phyloP scores from a whole-genome alignment of 1,140 invertebrate genomes.

The Brachionus manjavacas region DNA sequence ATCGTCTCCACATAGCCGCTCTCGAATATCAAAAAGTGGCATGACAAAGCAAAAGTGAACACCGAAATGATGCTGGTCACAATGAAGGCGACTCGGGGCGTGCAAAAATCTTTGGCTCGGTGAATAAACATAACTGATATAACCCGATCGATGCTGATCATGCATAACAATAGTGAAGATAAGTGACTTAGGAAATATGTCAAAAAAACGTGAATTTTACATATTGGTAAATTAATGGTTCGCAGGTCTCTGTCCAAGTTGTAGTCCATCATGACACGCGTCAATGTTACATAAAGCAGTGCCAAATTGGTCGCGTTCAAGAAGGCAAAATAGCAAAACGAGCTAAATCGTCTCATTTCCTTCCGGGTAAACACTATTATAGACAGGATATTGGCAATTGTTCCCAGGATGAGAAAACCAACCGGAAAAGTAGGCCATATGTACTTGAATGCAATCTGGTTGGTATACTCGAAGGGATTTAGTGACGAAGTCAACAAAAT shows the following conservation, averaged over 20 bases:
- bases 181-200: conserved; percentile 39
- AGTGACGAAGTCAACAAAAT: neutral
- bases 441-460: conserved; percentile 25
- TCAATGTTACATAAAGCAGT: conserved; percentile 20
- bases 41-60: neutral
- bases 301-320: conserved; percentile 33
- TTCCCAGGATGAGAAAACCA: conserved; percentile 29
- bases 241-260: conserved; percentile 31
- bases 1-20: neutral
- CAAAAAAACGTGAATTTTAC: conserved; percentile 42
- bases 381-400: conserved; percentile 22
- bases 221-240: neutral
- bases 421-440: conserved; percentile 37
- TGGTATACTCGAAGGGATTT: neutral
- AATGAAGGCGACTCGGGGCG: neutral
- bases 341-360: conserved; percentile 38
- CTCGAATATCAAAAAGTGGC: conserved; percentile 34
- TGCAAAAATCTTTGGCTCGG: conserved; percentile 34
- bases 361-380: conserved; percentile 38
- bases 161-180: conserved; percentile 36
- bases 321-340: conserved; percentile 40
- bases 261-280: conserved; percentile 15
- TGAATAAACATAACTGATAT: conserved; percentile 42
- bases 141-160: conserved; percentile 36
- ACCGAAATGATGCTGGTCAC: neutral